A percentile compares a stretch with the other conserved stretches of the same genome.
These are phyloP conservation scores for Helicoverpa zea DNA, from an alignment of 1,140 invertebrate species.

Conservation along the genomic window DNA sequence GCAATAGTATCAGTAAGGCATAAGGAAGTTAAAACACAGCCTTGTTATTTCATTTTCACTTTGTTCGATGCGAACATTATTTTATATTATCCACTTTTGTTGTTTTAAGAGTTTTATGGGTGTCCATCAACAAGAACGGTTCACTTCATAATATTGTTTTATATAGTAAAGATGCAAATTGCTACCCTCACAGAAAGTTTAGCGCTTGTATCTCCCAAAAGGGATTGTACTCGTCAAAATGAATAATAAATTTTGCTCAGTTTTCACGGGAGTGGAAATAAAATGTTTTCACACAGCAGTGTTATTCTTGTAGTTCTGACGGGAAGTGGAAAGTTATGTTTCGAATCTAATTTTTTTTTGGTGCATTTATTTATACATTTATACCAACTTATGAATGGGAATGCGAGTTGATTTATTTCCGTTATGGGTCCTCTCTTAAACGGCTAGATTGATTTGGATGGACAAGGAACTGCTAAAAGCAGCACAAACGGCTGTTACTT, in stretches of 20 bases:
- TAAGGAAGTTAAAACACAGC: not conserved
- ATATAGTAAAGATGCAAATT: constrained; percentile 15
- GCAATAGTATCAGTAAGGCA: no score
- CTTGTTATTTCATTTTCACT: not conserved
- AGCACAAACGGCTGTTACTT: no score
- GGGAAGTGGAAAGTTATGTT: not conserved
- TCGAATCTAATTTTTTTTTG: not conserved
- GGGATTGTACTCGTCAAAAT: constrained; percentile 31
- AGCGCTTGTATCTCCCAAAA: constrained; percentile 2
- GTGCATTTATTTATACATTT: not conserved
- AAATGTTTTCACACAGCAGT: constrained; percentile 6
- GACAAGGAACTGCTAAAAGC: no score
- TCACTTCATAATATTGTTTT: constrained; percentile 12
- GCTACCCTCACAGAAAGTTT: constrained; percentile 11
- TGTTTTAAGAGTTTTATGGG: constrained; percentile 4
- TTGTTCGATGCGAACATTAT: constrained; percentile 29
- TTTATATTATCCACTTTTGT: constrained; percentile 1
- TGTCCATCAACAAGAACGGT: constrained; percentile 8
- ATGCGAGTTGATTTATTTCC: no score
- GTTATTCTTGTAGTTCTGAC: not conserved
- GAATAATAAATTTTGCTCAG: constrained; percentile 18
- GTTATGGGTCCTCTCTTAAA: no score
- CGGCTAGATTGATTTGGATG: no score
- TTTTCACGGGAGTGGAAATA: constrained; percentile 25
- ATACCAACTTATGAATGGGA: not conserved